Percentiles rank a stretch among this genome's conserved stretches.
Conservation (phyloP, 2,888 invertebrate species). For the Chrysolina americana region DNA sequence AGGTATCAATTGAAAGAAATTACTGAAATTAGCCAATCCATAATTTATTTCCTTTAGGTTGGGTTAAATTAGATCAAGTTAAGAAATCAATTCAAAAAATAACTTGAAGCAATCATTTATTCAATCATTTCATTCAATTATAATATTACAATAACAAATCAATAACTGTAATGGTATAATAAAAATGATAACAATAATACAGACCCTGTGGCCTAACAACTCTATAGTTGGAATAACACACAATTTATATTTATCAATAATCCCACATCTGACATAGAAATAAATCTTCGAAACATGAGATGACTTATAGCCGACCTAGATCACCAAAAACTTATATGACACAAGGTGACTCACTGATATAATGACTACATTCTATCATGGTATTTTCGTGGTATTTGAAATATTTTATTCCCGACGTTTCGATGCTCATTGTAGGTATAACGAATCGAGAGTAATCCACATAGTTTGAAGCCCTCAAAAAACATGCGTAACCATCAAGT, state of each 20-base stretch:
- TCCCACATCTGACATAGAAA: constrained; percentile 49
- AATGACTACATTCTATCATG: no score
- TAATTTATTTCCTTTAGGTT: no score
- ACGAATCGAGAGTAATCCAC: no score
- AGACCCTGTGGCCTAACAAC: constrained; percentile 68
- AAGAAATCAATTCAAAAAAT: background rate
- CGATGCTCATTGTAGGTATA: no score
- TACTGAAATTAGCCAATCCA: no score
- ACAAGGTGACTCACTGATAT: constrained; percentile 24
- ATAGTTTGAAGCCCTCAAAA: no score
- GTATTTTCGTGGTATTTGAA: no score
- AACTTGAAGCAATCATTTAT: constrained; percentile 68
- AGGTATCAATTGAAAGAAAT: no score
- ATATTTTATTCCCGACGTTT: no score
- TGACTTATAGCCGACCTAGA: constrained; percentile 58
- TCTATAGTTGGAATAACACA: constrained; percentile 62
- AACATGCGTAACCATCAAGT: no score
- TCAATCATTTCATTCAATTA: constrained; percentile 63
- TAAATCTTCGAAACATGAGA: constrained; percentile 43
- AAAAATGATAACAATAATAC: constrained; percentile 62
- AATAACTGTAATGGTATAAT: constrained; percentile 10
- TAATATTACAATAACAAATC: constrained; percentile 42
- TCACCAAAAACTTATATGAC: constrained; percentile 49
- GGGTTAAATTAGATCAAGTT: no score
- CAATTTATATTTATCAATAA: constrained; percentile 55